phyloP scores from a whole-genome alignment of 2,797 vertebrate genomes.

The Pipistrellus pipistrellus region DNA sequence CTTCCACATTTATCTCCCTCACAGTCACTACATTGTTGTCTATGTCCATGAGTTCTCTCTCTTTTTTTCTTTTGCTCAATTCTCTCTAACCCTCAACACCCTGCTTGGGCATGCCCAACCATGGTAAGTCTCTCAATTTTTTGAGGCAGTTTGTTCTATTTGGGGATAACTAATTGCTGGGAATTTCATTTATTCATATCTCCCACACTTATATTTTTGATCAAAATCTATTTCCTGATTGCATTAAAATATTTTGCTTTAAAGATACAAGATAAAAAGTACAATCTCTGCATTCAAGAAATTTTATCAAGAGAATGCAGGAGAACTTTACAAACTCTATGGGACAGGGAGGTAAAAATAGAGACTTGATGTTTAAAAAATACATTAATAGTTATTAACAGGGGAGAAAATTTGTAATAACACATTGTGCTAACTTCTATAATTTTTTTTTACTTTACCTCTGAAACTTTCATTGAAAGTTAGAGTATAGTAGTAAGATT shows the following conservation, averaged over 20 bases:
- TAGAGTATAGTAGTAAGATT: not conserved
- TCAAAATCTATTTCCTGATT: not conserved
- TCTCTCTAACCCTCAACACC: not conserved
- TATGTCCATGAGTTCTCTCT: not conserved
- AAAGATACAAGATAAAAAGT: not conserved
- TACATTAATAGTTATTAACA: constrained; percentile 42
- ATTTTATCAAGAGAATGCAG: not conserved
- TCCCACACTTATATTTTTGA: not conserved
- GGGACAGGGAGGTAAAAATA: constrained; percentile 16
- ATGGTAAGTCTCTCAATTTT: not conserved
- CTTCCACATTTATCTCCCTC: not conserved
- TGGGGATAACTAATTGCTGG: not conserved
- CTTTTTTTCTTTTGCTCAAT: not conserved
- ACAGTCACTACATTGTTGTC: not conserved
- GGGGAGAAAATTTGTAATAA: constrained; percentile 29
- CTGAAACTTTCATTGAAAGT: constrained; percentile 45
- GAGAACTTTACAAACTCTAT: constrained; percentile 38
- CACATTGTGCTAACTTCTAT: not conserved
- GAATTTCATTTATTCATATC: not conserved
- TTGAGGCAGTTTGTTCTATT: not conserved
- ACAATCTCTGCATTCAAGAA: not conserved
- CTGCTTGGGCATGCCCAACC: not conserved
- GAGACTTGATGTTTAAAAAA: constrained; percentile 38
- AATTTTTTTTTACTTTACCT: not conserved
- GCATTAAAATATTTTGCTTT: constrained; percentile 32